phyloP scores from a whole-genome alignment of 2,113 vertebrate genomes.

The Ptilonorhynchus violaceus region DNA sequence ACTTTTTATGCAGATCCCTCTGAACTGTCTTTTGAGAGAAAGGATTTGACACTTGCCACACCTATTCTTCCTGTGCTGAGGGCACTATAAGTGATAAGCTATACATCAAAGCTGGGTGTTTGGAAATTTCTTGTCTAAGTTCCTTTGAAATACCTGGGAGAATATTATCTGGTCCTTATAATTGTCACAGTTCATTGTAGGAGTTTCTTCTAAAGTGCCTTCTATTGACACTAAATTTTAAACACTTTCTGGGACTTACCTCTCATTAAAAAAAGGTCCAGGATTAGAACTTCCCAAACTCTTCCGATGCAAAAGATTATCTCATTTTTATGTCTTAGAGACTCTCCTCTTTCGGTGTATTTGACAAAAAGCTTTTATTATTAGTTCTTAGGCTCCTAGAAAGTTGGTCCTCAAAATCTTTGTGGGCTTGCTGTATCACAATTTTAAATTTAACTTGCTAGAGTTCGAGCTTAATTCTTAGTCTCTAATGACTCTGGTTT shows the following conservation, averaged over 20 bases:
- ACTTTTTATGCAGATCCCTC: background rate
- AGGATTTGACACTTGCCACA: background rate
- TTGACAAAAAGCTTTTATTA: background rate
- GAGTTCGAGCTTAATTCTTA: background rate
- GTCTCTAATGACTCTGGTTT: background rate
- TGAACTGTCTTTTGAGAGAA: background rate
- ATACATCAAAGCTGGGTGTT: background rate
- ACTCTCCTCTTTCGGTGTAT: background rate
- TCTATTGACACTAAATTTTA: background rate
- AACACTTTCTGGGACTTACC: background rate
- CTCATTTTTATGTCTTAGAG: background rate
- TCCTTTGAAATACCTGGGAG: background rate
- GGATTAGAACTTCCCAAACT: background rate
- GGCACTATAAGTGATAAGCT: background rate
- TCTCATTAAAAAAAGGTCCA: background rate
- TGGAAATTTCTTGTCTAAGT: background rate
- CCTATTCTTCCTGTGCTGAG: background rate
- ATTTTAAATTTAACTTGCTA: background rate
- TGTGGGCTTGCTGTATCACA: background rate
- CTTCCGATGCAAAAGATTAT: background rate
- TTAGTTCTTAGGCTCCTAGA: background rate
- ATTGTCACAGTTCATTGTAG: background rate
- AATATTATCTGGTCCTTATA: background rate
- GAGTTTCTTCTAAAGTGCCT: background rate
- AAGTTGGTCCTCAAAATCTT: background rate